Evolutionary conservation across 2,113 vertebrate genomes (phyloP).

Genomic region (Lanius collurio): DNA sequence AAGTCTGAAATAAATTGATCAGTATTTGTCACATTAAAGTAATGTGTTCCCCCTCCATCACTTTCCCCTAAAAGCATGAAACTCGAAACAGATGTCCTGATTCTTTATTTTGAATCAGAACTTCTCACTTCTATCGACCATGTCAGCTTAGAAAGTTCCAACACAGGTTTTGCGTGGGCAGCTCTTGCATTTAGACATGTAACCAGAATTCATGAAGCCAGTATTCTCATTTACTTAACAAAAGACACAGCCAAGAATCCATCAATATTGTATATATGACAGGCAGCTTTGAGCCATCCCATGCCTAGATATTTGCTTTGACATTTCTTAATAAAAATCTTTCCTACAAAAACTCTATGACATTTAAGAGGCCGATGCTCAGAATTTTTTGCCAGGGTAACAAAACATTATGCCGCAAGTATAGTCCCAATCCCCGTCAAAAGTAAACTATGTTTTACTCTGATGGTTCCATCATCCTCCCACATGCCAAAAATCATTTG

Average conservation of each 20-base stretch:
- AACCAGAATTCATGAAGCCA: slow-evolving; percentile 45
- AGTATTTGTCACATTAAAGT: slow-evolving; percentile 18
- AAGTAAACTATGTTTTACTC: neutral
- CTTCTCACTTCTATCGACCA: slow-evolving; percentile 55
- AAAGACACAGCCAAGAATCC: slow-evolving; percentile 63
- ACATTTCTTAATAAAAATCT: slow-evolving; percentile 52
- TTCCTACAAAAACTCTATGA: slow-evolving; percentile 3
- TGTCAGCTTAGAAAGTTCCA: slow-evolving; percentile 50
- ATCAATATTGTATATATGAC: slow-evolving; percentile 27
- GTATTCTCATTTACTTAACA: slow-evolving; percentile 66
- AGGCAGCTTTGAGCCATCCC: slow-evolving; percentile 48
- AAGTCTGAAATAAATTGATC: slow-evolving; percentile 36
- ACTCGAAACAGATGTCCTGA: slow-evolving; percentile 60
- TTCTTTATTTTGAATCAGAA: slow-evolving; percentile 64
- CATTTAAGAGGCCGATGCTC: neutral
- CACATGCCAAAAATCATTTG: neutral
- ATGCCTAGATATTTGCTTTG: slow-evolving; percentile 38
- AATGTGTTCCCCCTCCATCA: neutral
- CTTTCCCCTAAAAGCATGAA: neutral
- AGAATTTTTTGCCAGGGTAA: neutral
- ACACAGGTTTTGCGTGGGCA: slow-evolving; percentile 61
- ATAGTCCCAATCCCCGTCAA: neutral
- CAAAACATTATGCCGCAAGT: neutral
- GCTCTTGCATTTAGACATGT: slow-evolving; percentile 40
- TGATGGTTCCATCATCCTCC: neutral